Evolutionary conservation across 2,113 vertebrate genomes (phyloP).

Genomic region (Delphinapterus leucas): DNA sequence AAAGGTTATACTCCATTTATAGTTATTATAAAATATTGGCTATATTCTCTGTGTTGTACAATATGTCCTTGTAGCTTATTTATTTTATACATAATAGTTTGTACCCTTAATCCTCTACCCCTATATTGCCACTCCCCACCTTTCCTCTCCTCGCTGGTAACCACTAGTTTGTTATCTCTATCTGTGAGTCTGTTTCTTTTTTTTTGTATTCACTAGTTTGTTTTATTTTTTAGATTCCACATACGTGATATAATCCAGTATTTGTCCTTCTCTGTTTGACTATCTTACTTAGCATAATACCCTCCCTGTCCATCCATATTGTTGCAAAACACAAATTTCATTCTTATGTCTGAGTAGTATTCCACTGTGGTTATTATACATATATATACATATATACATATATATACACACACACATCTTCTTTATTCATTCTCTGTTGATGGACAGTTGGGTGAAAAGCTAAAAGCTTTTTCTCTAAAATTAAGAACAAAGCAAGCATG

Average conservation of each 20-base stretch:
- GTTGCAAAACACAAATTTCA: not conserved
- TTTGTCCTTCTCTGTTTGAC: not conserved
- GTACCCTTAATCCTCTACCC: not conserved
- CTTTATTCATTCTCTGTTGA: not conserved
- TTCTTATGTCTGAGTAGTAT: not conserved
- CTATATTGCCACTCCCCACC: not conserved
- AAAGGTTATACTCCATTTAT: not conserved
- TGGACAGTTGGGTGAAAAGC: too few relatives aligned
- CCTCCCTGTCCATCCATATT: not conserved
- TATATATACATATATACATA: not conserved
- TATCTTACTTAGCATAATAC: not conserved
- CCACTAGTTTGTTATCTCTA: not conserved
- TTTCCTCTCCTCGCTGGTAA: not conserved
- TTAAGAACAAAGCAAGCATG: too few relatives aligned
- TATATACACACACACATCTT: not conserved
- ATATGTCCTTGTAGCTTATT: not conserved
- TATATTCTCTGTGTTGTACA: not conserved
- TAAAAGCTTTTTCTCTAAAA: too few relatives aligned
- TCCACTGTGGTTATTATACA: not conserved
- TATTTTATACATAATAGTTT: not conserved
- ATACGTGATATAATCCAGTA: not conserved
- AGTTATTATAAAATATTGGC: not conserved
- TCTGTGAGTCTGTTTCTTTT: not conserved
- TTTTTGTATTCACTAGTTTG: not conserved
- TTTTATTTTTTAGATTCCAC: not conserved